Evolutionary conservation across 2,888 invertebrate genomes (phyloP), one percentile per base, ranked within the genome.

Genomic region (Aporophyla nigra): DNA sequence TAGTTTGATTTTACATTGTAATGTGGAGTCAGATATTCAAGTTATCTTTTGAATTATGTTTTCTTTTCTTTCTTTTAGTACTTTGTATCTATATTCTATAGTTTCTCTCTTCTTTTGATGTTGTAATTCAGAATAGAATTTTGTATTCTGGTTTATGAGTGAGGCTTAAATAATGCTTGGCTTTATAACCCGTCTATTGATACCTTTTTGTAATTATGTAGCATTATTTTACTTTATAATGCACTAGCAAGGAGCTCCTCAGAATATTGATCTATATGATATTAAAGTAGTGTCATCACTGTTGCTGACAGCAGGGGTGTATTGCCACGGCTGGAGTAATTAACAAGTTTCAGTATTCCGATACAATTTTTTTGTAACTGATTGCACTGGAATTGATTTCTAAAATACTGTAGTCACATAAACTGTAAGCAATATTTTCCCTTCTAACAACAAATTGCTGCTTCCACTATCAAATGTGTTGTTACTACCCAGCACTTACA

Each of bases 1-100:
- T 82, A 71, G 68, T 76, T 78, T 77, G 7, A 74, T 74, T 58
- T 21, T 53, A 33, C 10, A 63, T 77, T 85, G 43, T 72, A 40
- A 27, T 49, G 19, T 33, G 7, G 14, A 68, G 24, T 58, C 56
- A 40, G 49, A 14, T 40, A 24, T 43, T 61, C 19, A 33, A 33
- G 24, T 59, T 53, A 68, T 7, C 4, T 19, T 33, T 56, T 43
- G 5, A 46, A 33, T 49, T 33, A 12, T 40, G 14, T 51, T 53
- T 65, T 33, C 0, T 40, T 33, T 53, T 4, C 1, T 46, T 14
- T 56, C 12, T 49, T 33, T 4, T 56, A 51, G 6, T 16, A 43
- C 21, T 69, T 33, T 70, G 10, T 51, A 27, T 16, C 19, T 6
- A 16, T 14, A 0, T 12, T 24, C 5, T 54, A 9, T 16, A 10